Conservation (phyloP, 2,113 vertebrate species). For the Thamnaconus septentrionalis region DNA sequence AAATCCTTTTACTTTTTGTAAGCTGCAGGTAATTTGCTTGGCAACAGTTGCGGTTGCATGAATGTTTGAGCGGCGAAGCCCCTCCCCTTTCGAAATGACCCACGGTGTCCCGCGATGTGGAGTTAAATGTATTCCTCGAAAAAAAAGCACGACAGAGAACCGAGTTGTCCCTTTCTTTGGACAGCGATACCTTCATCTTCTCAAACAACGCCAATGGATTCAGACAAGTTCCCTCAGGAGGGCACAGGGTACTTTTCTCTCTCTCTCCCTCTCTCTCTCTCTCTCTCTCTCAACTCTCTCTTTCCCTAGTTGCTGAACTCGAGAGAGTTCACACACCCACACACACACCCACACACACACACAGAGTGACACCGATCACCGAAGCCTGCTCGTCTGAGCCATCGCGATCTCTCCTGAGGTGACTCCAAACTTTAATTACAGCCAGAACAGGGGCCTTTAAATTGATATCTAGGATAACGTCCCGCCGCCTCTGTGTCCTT, state of each 20-base stretch:
- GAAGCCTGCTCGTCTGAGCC: slow-evolving; percentile 27
- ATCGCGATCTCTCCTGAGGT: slow-evolving; percentile 50
- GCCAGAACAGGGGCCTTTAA: slow-evolving; percentile 35
- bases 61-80: neutral
- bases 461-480: slow-evolving; percentile 44
- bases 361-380: slow-evolving; percentile 28
- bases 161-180: slow-evolving; percentile 21
- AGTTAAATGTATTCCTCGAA: slow-evolving; percentile 5
- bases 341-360: neutral
- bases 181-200: slow-evolving; percentile 33
- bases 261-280: too few species aligned
- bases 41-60: slow-evolving; percentile 4
- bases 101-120: slow-evolving; percentile 9
- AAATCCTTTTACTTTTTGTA: slow-evolving; percentile 18
- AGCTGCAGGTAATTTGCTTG: slow-evolving; percentile 23
- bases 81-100: slow-evolving; percentile 37
- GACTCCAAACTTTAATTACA: slow-evolving; percentile 58
- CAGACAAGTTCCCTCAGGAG: slow-evolving; percentile 44
- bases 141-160: too few species aligned
- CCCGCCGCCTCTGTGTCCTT: slow-evolving; percentile 37
- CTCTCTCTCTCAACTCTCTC: neutral
- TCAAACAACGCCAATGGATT: slow-evolving; percentile 25
- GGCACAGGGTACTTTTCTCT: slow-evolving; percentile 23
- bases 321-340: neutral
- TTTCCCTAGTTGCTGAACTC: slow-evolving; percentile 1